Base-by-base conservation (phyloP, 2,797 vertebrate genomes). In the Acanthornis magna region DNA sequence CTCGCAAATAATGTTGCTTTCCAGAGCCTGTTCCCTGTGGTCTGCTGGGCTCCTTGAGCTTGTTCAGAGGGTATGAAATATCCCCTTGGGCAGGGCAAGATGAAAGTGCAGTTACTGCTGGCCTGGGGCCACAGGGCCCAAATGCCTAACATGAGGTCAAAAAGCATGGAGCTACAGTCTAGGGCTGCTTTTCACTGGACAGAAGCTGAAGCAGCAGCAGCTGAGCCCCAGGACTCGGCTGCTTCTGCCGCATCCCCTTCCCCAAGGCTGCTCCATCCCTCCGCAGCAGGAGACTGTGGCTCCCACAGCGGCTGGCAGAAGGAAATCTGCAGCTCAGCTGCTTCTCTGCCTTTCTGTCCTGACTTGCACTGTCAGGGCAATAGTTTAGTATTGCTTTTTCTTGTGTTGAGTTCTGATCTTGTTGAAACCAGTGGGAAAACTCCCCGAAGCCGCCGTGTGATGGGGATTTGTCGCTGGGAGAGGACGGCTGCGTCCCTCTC, bases 271-370 rank as follows among this genome's bases (percentile, higher is more conserved):
- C 74, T 60, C 71, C 78, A 14, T 78, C 84, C 63, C 63, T n/a
- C 17, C 3, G 73, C n/a, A 2, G 70, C 38, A 45, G 47, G 58
- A 78, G 70, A 70, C 58, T 47, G 34, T 72, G 86, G 61, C 38
- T 61, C 65, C 62, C 13, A 2, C 79, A 91, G 88, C 79, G 87
- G 61, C 63, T 78, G 88, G 51, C 2, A 3, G 82, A 72, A 94
- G 84, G 74, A 94, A 93, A 92, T 89, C 47, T 70, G 83, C 88
- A 92, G 88, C 86, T 95, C 88, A 66, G 74, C 92, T 82, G 79
- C 83, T 75, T 61, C 76, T 50, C 19, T 13, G 45, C 50, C 47
- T 89, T 27, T 91, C 85, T 75, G 76, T 91, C 70, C 76, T 38
- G 45, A 66, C 78, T 85, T 54, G 42, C 16, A 4, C 76, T 38